A percentile compares a stretch with the other conserved stretches of the same genome.
Evolutionary conservation across 2,797 vertebrate species (phyloP).

Genomic region (Percopsis omiscomaycus): DNA sequence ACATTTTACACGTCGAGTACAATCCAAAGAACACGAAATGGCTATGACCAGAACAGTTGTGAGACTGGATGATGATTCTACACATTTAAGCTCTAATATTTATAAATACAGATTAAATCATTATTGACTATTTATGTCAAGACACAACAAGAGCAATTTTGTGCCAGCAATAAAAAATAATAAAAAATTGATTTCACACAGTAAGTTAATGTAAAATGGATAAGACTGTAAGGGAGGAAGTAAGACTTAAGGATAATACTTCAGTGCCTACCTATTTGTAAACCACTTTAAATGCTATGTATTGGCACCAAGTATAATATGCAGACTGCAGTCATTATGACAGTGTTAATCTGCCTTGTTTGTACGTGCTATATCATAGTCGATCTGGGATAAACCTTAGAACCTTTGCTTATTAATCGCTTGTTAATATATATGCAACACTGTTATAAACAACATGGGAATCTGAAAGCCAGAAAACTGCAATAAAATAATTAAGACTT

Average conservation of each 20-base stretch:
- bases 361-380: too few species aligned
- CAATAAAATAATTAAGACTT: slow-evolving; percentile 50
- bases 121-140: not conserved
- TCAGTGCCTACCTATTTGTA: slow-evolving; percentile 29
- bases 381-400: too few species aligned
- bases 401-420: not conserved
- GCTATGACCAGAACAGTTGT: slow-evolving; percentile 30
- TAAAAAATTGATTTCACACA: slow-evolving; percentile 6
- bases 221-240: slow-evolving; percentile 30
- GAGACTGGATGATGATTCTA: slow-evolving; percentile 3
- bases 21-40: slow-evolving; percentile 17
- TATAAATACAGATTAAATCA: too few species aligned
- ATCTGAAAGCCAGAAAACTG: slow-evolving; percentile 51
- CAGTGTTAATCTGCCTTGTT: too few species aligned
- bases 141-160: slow-evolving; percentile 5
- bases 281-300: slow-evolving; percentile 30
- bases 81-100: too few species aligned
- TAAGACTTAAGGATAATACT: slow-evolving; percentile 30
- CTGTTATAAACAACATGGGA: slow-evolving; percentile 42
- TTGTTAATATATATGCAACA: slow-evolving; percentile 36
- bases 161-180: slow-evolving; percentile 7
- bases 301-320: slow-evolving; percentile 67
- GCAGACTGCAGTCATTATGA: slow-evolving; percentile 24
- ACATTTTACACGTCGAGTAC: slow-evolving; percentile 37
- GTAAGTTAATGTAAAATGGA: slow-evolving; percentile 15